Percentiles rank a stretch among this genome's conserved stretches.
Evolutionary conservation across 2,113 vertebrate species (phyloP).

Genomic region (Cichladusa arquata): DNA sequence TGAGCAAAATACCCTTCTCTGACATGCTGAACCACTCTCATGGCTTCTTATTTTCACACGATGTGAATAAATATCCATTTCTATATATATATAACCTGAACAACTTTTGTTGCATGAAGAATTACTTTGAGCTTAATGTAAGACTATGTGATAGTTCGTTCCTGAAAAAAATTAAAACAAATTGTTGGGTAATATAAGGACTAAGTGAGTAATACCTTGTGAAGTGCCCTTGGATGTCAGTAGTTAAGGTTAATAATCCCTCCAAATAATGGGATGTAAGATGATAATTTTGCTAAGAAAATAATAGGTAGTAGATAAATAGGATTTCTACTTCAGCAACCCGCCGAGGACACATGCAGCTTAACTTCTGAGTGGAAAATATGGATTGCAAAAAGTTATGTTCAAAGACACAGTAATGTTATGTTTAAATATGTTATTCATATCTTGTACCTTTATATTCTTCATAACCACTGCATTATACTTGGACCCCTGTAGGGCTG

Average conservation of each 20-base stretch:
- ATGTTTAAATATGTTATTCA: conserved; percentile 67
- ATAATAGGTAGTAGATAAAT: conserved; percentile 54
- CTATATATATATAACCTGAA: neutral
- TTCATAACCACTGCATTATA: conserved; percentile 60
- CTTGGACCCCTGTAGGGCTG: conserved; percentile 50
- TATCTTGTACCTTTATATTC: conserved; percentile 19
- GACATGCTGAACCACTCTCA: neutral
- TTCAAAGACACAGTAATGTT: conserved; percentile 40
- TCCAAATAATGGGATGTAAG: conserved; percentile 46
- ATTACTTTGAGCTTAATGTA: neutral
- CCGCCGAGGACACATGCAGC: conserved; percentile 49
- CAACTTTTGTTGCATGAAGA: neutral
- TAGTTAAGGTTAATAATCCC: conserved; percentile 57
- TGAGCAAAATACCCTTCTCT: neutral
- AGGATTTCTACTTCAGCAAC: conserved; percentile 58
- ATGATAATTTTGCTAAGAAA: conserved; percentile 65
- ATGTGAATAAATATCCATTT: neutral
- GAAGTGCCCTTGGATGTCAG: conserved; percentile 34
- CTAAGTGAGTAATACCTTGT: neutral
- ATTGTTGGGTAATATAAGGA: neutral
- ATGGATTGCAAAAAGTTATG: conserved; percentile 8
- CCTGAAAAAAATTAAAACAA: neutral
- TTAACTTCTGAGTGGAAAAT: conserved; percentile 62
- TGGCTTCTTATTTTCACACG: neutral
- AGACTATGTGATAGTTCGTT: neutral